phyloP scores from a whole-genome alignment of 2,797 vertebrate genomes.

The Meriones psammophilus region DNA sequence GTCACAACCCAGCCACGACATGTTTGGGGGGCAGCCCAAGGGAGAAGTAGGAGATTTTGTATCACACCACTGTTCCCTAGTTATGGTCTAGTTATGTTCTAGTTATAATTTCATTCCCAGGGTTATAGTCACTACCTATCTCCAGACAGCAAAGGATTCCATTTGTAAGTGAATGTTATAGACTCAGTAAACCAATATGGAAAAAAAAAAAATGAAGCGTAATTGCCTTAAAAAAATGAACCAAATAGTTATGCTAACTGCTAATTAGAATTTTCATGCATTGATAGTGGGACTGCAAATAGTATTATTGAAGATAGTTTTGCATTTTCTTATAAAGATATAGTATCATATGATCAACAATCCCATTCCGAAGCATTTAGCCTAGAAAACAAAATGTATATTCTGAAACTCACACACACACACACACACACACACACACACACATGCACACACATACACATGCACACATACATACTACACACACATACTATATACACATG shows the following conservation, averaged over 20 bases:
- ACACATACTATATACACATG: not conserved
- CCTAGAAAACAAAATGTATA: constrained; percentile 4
- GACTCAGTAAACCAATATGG: not conserved
- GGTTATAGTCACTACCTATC: not conserved
- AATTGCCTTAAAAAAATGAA: constrained; percentile 31
- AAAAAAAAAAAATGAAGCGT: not conserved
- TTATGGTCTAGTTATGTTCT: not conserved
- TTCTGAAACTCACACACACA: not conserved
- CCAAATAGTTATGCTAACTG: not conserved
- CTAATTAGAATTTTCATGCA: not conserved
- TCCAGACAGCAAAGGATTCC: not conserved
- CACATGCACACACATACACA: too few species aligned
- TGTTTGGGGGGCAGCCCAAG: not conserved
- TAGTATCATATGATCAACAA: not conserved
- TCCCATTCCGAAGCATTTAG: not conserved
- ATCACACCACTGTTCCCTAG: not conserved
- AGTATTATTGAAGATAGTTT: not conserved
- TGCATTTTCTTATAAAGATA: not conserved
- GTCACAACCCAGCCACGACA: not conserved
- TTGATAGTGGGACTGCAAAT: not conserved
- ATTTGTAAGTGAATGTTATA: not conserved
- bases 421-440: not conserved
- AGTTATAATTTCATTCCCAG: not conserved
- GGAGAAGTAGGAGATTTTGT: not conserved
- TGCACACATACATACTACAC: too few species aligned